Percentiles rank a stretch among this genome's conserved stretches.
Conservation (phyloP, 2,888 invertebrate genomes). For the Arenicola marina region DNA sequence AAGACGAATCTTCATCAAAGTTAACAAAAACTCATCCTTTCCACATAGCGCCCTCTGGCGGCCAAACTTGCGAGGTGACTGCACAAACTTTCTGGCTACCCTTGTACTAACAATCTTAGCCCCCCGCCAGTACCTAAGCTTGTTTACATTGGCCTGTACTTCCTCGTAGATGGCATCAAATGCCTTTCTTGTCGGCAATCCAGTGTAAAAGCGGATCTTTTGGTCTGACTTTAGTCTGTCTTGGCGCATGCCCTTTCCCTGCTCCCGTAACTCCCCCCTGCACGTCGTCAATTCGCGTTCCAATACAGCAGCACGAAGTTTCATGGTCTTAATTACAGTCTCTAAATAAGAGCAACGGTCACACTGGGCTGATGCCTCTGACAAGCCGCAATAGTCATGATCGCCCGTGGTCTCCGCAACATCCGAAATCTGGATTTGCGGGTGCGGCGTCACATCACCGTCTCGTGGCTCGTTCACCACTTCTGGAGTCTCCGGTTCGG, state of each 20-base stretch:
- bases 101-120: neutral
- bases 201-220: slow-evolving; percentile 9
- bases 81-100: neutral
- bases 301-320: neutral
- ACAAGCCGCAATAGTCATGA: neutral
- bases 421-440: no score
- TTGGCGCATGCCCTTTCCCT: neutral
- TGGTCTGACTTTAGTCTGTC: neutral
- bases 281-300: neutral
- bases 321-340: neutral
- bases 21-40: slow-evolving; percentile 14
- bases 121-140: slow-evolving; percentile 16
- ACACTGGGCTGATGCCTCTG: neutral
- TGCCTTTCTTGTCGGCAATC: slow-evolving; percentile 9
- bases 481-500: no score
- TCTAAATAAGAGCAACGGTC: neutral
- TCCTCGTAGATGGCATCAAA: slow-evolving; percentile 10
- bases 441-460: no score
- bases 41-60: slow-evolving; percentile 8
- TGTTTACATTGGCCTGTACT: slow-evolving; percentile 1
- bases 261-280: neutral
- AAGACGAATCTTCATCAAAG: slow-evolving; percentile 15
- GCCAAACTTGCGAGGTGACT: slow-evolving; percentile 13
- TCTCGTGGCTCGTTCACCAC: no score
- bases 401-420: no score